Evolutionary conservation across 2,113 vertebrate genomes (phyloP), one percentile per base, ranked within the genome.

Genomic region (Pseudolaguvia tuberculata): DNA sequence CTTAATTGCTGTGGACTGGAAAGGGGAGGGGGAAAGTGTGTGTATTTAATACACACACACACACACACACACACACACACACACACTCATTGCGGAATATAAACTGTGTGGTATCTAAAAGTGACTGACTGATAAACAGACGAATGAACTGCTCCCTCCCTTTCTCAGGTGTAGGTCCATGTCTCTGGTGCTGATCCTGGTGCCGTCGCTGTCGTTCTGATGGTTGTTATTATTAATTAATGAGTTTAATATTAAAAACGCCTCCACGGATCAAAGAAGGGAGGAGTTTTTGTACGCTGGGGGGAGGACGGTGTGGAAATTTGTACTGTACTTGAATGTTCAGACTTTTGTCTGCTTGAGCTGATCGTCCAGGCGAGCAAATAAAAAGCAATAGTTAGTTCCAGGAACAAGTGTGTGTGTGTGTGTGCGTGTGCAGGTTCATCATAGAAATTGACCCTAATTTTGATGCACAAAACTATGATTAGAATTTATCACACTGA

Each of bases 1-100:
- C 89, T 88, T 67, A 84, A 88, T 89, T 88, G 89, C 89, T 91
- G 89, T 91, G 89, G 88, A 89, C 83, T 70, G 88, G 74, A 63
- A 63, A 70, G 52, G 62, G 52, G 45, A 68, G 79, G 17, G 66
- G 23, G 20, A 9, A 48, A 11, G 67, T 70, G 78, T 73, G 55
- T 76, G 76, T 39, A 12, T 20, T 5, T 12, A 20, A 1, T 4
- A 3, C 3, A 3, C n/a, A n/a, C n/a, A 14, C 57, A 35, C 57
- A 4, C 6, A 29, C 56, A 27, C 56, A 29, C 56, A 58, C 56
- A 31, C 13, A n/a, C 29, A 52, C 27, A 29, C 53, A 35, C 35
- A 31, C 70, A 31, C 58, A 11, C 21, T 55, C n/a, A n/a, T n/a
- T 2, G 58, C 55, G 58, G 18, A 31, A 55, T 45, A 50, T 71